Evolutionary conservation across 2,888 invertebrate species (phyloP).

Genomic region (Vanessa cardui): DNA sequence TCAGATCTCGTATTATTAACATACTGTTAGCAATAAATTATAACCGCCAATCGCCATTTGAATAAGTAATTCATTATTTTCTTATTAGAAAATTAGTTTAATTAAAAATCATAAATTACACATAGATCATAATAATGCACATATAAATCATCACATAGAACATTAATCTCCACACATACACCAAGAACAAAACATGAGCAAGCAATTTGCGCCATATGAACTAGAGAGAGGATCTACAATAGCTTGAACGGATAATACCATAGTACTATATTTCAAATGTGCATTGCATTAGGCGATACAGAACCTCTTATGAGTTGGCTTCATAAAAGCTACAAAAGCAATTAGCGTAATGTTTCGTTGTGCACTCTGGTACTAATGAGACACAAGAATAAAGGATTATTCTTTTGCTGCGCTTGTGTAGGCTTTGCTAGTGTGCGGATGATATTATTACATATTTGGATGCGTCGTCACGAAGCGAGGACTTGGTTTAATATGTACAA

Average conservation of each 20-base stretch:
- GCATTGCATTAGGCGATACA: constrained; percentile 16
- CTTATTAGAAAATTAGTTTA: not conserved
- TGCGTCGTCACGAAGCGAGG: constrained; percentile 26
- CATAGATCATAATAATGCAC: constrained; percentile 1
- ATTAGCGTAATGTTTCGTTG: constrained; percentile 35
- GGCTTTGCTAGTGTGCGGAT: constrained; percentile 11
- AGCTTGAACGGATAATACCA: not conserved
- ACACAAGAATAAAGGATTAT: constrained; percentile 39
- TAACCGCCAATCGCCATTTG: not conserved
- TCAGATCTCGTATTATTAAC: not conserved
- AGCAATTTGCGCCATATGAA: not conserved
- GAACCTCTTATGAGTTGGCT: constrained; percentile 26
- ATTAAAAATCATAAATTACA: not conserved
- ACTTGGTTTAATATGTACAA: constrained; percentile 16
- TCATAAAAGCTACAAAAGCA: constrained; percentile 29
- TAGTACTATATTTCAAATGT: not conserved
- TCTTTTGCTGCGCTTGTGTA: constrained; percentile 12
- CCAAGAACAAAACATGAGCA: not conserved
- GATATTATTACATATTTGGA: constrained; percentile 27
- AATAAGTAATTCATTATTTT: not conserved
- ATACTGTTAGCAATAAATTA: not conserved
- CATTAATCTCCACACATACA: not conserved
- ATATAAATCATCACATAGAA: not conserved
- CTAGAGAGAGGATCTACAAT: constrained; percentile 5
- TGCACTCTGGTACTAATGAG: constrained; percentile 29